phyloP scores from a whole-genome alignment of 2,888 invertebrate genomes.

The Coleophora deauratella region DNA sequence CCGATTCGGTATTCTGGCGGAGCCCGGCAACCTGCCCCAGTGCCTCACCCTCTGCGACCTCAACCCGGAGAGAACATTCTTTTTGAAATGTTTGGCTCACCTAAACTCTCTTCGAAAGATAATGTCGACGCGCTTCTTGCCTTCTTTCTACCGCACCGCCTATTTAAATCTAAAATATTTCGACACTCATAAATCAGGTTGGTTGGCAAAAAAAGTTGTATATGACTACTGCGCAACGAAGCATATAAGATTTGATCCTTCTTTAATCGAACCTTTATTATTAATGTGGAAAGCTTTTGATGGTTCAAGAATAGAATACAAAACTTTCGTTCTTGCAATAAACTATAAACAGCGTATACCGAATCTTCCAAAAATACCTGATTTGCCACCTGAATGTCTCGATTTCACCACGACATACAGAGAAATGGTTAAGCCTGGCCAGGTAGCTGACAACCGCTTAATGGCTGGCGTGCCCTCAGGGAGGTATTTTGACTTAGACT shows the following conservation, averaged over 20 bases:
- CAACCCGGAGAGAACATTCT: slow-evolving; percentile 45
- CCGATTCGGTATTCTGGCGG: slow-evolving; percentile 56
- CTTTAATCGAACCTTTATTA: slow-evolving; percentile 62
- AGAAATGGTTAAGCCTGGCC: slow-evolving; percentile 51
- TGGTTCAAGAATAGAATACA: slow-evolving; percentile 59
- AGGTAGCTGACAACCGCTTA: slow-evolving; percentile 26
- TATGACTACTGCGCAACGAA: slow-evolving; percentile 54
- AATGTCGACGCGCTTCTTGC: slow-evolving; percentile 37
- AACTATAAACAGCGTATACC: slow-evolving; percentile 55
- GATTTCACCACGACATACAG: slow-evolving; percentile 53
- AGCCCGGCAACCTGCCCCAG: slow-evolving; percentile 56
- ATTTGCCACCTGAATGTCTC: slow-evolving; percentile 39
- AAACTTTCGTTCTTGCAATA: slow-evolving; percentile 60
- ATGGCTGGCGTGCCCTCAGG: slow-evolving; percentile 59
- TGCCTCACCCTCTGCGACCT: slow-evolving; percentile 47
- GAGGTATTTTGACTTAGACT: slow-evolving; percentile 53
- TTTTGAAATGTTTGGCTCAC: slow-evolving; percentile 56
- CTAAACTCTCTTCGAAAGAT: slow-evolving; percentile 53
- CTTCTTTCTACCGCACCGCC: slow-evolving; percentile 41
- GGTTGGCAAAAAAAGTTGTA: slow-evolving; percentile 54
- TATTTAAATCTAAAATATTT: slow-evolving; percentile 45
- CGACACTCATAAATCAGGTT: slow-evolving; percentile 53
- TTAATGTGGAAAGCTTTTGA: slow-evolving; percentile 58
- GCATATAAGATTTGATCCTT: slow-evolving; percentile 56
- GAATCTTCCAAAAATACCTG: slow-evolving; percentile 52